Base-by-base conservation (phyloP, 2,888 invertebrate species). In the Stenotaenia linearis region DNA sequence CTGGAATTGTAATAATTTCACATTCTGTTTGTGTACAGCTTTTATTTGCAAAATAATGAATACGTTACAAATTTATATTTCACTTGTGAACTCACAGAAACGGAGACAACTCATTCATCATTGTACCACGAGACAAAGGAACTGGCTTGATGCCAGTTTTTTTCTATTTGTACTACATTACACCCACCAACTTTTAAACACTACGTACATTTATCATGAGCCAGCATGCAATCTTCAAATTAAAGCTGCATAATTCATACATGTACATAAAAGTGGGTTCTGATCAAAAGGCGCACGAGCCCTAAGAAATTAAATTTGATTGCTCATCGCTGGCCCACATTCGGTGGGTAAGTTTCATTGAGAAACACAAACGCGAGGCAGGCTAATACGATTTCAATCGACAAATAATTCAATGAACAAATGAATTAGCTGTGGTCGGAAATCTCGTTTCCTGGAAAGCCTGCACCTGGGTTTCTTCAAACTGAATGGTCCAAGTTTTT, bases 141-240 rank as follows among this genome's bases (percentile, higher is more conserved):
- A 69, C n/a, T 69, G 69, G 69, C 69, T 25, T 28, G 69, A 0
- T 69, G 69, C 69, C 69, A 69, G 69, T 25, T 69, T 69, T 69
- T 69, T 69, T 69, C 69, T 69, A 69, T 69, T 69, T 69, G 69
- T 69, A 69, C 69, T 69, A 23, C 69, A 69, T 69, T 69, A 69
- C 69, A 69, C 69, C 69, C 69, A 69, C 69, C 69, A 69, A 69
- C 25, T 69, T 69, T 69, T 69, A 69, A 69, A 69, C 69, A 69
- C 69, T 69, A 28, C 69, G 69, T 69, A 69, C 69, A 69, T 69
- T 69, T 69, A 69, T 69, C 69, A 69, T 69, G 69, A 69, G 69
- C 69, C 69, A 28, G 28, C 69, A 69, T 69, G 69, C 69, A 69
- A 69, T 69, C 69, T 69, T 69, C 69, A 69, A 69, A 69, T 69